A percentile compares a stretch with the other conserved stretches of the same genome.
Conservation (phyloP, 1,140 invertebrate species). For the Doryteuthis pealeii region DNA sequence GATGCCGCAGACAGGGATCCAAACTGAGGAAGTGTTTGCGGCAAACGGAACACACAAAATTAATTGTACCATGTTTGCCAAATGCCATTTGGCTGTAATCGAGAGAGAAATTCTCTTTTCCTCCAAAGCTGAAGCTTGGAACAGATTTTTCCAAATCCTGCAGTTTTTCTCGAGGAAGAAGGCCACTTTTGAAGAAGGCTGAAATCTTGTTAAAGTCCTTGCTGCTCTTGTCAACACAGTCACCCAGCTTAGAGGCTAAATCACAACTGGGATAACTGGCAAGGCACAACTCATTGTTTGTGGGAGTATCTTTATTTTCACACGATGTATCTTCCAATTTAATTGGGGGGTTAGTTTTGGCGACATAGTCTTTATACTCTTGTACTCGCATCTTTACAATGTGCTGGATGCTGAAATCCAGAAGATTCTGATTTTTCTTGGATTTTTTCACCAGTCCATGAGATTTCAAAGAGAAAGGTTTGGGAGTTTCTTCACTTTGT, state of each 20-base stretch:
- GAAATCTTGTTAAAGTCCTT: background rate
- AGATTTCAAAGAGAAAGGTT: background rate
- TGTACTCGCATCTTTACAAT: background rate
- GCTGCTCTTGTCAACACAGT: background rate
- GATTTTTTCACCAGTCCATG: background rate
- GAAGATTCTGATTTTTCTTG: background rate
- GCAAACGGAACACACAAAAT: conserved; percentile 41
- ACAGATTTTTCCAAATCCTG: background rate
- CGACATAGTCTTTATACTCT: background rate
- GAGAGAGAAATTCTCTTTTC: background rate
- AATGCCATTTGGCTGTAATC: conserved; percentile 39
- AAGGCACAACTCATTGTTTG: background rate
- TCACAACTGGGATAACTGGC: background rate
- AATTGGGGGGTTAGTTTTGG: background rate
- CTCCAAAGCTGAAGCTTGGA: background rate
- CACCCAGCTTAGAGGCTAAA: background rate
- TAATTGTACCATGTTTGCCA: conserved; percentile 35
- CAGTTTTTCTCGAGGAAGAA: background rate
- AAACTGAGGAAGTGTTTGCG: conserved; percentile 34
- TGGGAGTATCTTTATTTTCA: background rate
- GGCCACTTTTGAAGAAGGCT: background rate
- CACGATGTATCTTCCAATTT: background rate
- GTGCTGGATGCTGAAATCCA: background rate
- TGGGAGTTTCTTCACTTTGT: background rate
- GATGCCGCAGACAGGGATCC: conserved; percentile 36